Base-by-base conservation (phyloP, 2,797 vertebrate species). In the Esox lucius region DNA sequence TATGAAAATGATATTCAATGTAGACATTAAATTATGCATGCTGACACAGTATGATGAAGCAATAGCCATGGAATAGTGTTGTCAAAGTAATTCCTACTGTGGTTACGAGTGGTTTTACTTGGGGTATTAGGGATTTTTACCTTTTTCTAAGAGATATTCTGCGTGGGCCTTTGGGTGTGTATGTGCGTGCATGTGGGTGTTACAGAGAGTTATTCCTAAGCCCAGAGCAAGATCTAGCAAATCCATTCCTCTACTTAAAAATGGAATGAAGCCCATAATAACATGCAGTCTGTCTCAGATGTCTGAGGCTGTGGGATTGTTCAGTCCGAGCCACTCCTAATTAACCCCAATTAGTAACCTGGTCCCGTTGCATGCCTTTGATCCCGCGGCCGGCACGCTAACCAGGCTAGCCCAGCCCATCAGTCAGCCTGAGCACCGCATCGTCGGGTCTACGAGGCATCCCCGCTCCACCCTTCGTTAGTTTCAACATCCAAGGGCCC, bases 281-380 rank as follows among this genome's bases (percentile, higher is more conserved):
- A 87, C 71, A 78, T 70, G 74, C 75, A 53, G 77, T 53, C 42
- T 7, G 28, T 48, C 8, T 17, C 71, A 61, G 19, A 65, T 72
- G 56, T 84, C 84, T 64, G 70, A 81, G 56, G 73, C 68, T 22
- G n/a, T 77, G 70, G 76, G 62, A 83, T 35, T 2, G 22, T 3
- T 61, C 22, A 8, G 53, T 42, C 68, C 6, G 65, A 67, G 78
- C 51, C 68, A 61, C 76, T 1, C 75, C 76, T 90, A 87, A 93
- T 90, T 84, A 92, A 86, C 84, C 85, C 79, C 72, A 59, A 85
- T 90, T 82, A 85, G 80, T 61, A 89, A 76, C 79, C 53, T 70
- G 79, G 46, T 75, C 64, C 68, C 26, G 19, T 86, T 67, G 22
- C 24, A 39, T 59, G 39, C 70, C 75, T 88, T 81, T 85, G 71